Percentiles rank a stretch among this genome's conserved stretches.
Evolutionary conservation across 2,797 vertebrate species (phyloP).

Genomic region (Sphenopsis melanotis): DNA sequence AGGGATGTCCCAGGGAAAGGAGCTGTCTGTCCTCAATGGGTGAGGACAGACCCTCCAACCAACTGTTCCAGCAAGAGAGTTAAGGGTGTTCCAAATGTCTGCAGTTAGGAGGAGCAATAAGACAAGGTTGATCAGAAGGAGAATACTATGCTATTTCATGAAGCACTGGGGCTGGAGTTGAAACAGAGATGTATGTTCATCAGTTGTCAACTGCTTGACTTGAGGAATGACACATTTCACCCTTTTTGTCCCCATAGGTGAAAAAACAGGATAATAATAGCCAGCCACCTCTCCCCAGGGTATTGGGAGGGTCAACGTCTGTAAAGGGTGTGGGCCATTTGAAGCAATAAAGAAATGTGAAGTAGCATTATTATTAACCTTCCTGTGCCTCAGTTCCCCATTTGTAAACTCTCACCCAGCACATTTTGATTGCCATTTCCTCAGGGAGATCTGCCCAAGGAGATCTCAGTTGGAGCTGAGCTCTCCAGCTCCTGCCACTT

Average conservation of each 20-base stretch:
- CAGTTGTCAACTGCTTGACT: not conserved
- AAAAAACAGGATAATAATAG: conserved; percentile 30
- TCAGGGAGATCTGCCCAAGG: not conserved
- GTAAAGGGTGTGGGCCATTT: conserved; percentile 21
- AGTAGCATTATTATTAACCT: conserved; percentile 51
- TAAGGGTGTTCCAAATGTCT: not conserved
- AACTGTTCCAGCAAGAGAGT: not conserved
- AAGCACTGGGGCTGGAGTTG: not conserved
- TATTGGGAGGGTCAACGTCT: not conserved
- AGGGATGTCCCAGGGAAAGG: not conserved
- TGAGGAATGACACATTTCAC: not conserved
- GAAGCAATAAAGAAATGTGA: conserved; percentile 35
- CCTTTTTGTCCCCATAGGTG: not conserved
- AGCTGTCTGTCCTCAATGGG: rapidly evolving
- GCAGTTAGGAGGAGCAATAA: not conserved
- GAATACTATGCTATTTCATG: not conserved
- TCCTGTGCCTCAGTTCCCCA: conserved; percentile 37
- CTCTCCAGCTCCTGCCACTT: not conserved
- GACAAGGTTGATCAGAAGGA: not conserved
- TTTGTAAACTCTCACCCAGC: not conserved
- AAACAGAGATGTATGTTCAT: not conserved
- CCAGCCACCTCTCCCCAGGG: not conserved
- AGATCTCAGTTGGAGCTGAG: not conserved
- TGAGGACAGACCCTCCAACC: not conserved
- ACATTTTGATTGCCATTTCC: not conserved